Conservation (phyloP, 2,888 invertebrate genomes). For the Monopis laevigella region DNA sequence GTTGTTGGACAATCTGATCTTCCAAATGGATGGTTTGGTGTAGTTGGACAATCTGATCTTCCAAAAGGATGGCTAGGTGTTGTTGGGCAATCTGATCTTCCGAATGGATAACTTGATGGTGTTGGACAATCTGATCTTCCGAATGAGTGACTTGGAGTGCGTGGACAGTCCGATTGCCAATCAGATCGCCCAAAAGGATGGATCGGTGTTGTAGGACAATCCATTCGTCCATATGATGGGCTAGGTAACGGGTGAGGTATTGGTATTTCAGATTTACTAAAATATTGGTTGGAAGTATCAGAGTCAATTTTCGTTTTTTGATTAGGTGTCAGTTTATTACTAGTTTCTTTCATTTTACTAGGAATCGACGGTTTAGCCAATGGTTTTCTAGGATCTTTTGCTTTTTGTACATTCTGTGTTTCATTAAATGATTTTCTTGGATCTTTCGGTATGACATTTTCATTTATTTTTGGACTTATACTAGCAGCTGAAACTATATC, state of each 20-base stretch:
- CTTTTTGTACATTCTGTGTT: too few relatives aligned
- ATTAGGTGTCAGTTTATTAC: too few relatives aligned
- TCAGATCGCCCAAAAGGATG: conserved; percentile 33
- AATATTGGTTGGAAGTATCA: too few relatives aligned
- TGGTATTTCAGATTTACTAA: too few relatives aligned
- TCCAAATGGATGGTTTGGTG: conserved; percentile 1
- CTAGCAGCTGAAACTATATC: too few relatives aligned
- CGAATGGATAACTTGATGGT: conserved; percentile 8
- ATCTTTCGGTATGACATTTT: too few relatives aligned
- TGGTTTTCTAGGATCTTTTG: too few relatives aligned
- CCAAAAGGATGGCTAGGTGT: conserved; percentile 2
- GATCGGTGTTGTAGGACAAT: conserved; percentile 24
- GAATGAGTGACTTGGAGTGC: conserved; percentile 35
- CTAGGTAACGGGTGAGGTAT: conserved; percentile 1
- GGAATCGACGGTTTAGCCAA: too few relatives aligned
- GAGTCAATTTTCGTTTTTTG: too few relatives aligned
- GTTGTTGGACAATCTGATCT: background rate
- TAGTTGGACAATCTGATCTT: conserved; percentile 3
- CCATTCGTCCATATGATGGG: conserved; percentile 12
- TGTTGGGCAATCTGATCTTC: background rate
- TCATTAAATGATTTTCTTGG: too few relatives aligned
- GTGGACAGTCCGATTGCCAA: conserved; percentile 30
- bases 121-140: conserved; percentile 29
- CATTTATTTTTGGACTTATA: too few relatives aligned
- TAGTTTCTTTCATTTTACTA: too few relatives aligned